Conservation (phyloP, 2,888 invertebrate species). For the Chorisops tibialis region DNA sequence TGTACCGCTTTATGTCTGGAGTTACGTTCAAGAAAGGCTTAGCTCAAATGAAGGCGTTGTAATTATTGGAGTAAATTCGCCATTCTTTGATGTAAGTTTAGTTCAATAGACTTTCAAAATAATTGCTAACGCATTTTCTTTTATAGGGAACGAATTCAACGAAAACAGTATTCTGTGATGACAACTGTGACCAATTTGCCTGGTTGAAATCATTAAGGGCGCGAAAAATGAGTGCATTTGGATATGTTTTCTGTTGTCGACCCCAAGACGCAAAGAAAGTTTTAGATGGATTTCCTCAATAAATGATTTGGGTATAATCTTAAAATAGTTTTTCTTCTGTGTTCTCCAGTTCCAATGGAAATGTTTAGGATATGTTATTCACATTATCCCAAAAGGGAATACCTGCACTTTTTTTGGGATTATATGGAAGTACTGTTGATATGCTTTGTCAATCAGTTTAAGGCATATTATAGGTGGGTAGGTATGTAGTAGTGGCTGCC, state of each 20-base stretch:
- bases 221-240: constrained; percentile 6
- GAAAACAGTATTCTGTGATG: background rate
- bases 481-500: too few species aligned
- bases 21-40: background rate
- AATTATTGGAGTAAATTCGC: constrained; percentile 15
- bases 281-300: constrained; percentile 5
- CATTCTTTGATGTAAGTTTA: constrained; percentile 10
- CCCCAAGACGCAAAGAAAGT: background rate
- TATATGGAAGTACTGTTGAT: too few species aligned
- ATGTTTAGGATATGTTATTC: too few species aligned
- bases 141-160: background rate
- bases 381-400: too few species aligned
- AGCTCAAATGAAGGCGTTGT: background rate
- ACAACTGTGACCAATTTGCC: background rate
- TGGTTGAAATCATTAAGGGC: background rate
- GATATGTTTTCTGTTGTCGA: constrained; percentile 10
- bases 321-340: too few species aligned
- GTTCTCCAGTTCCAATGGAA: too few species aligned
- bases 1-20: constrained; percentile 17
- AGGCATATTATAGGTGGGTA: too few species aligned
- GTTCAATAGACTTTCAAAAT: background rate
- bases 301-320: too few species aligned
- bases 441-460: too few species aligned
- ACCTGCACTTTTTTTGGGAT: too few species aligned
- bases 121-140: background rate